A percentile compares a stretch with the other conserved stretches of the same genome.
Conservation (phyloP, 2,113 vertebrate genomes). For the Psophia crepitans region DNA sequence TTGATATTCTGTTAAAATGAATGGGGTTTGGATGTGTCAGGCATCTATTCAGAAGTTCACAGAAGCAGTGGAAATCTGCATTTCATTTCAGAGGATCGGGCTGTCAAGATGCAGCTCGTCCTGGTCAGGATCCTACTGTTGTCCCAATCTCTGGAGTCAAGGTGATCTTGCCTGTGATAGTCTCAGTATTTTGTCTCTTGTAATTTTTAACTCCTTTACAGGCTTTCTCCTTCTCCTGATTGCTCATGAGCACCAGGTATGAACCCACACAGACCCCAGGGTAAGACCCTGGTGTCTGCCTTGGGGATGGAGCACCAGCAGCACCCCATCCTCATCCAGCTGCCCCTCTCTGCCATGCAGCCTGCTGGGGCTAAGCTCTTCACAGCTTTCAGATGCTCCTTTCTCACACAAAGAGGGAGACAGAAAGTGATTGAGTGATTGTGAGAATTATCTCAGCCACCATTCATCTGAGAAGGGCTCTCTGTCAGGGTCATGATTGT, state of each 20-base stretch:
- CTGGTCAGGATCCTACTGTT: neutral
- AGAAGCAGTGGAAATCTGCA: neutral
- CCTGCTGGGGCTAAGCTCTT: neutral
- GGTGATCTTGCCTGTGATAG: neutral
- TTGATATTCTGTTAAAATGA: neutral
- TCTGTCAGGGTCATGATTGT: constrained; percentile 2
- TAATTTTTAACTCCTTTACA: neutral
- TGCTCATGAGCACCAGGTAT: rapidly evolving
- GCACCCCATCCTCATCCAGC: neutral
- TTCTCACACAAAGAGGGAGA: neutral
- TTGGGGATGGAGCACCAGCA: neutral
- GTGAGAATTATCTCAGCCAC: neutral
- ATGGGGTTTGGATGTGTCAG: neutral
- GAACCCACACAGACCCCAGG: neutral
- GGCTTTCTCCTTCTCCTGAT: neutral
- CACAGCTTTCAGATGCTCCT: neutral
- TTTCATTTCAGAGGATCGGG: neutral
- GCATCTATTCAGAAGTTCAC: neutral
- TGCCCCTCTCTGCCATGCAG: rapidly evolving
- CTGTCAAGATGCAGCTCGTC: neutral
- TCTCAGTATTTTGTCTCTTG: neutral
- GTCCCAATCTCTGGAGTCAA: neutral
- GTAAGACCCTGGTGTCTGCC: neutral
- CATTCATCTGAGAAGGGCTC: neutral
- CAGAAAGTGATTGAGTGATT: neutral